phyloP scores from a whole-genome alignment of 2,113 vertebrate species.

The Candoia aspera region DNA sequence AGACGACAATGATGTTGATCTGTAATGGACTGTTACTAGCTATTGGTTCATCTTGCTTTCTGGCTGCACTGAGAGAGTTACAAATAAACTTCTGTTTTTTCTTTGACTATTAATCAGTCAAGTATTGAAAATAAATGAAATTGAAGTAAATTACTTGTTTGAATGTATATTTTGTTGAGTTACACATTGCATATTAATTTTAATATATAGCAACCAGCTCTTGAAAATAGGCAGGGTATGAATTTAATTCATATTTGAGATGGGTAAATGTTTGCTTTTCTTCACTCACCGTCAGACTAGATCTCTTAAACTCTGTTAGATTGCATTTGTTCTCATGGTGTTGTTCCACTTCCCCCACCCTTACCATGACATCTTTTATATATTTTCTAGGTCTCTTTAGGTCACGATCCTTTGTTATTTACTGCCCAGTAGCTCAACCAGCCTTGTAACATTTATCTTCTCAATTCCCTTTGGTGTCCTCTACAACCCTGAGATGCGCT shows the following conservation, averaged over 20 bases:
- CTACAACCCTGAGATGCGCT: conserved; percentile 30
- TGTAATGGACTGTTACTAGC: not conserved
- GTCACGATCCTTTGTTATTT: conserved; percentile 35
- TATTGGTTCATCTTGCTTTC: not conserved
- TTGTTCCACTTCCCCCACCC: not conserved
- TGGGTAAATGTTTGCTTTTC: not conserved
- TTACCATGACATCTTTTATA: not conserved
- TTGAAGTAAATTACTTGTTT: not conserved
- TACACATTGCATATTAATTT: not conserved
- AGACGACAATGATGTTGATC: not conserved
- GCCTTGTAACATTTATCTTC: conserved; percentile 47
- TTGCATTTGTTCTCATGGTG: not conserved
- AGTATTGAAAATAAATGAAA: not conserved
- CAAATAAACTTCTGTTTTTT: not conserved
- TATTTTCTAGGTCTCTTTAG: conserved; percentile 30
- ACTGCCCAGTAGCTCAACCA: conserved; percentile 29
- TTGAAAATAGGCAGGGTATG: too few species aligned
- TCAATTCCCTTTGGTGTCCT: conserved; percentile 40
- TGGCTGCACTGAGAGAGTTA: not conserved
- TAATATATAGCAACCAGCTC: not conserved
- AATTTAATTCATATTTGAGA: not conserved
- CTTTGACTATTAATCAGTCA: not conserved
- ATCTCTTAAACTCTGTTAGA: not conserved
- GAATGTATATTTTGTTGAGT: not conserved
- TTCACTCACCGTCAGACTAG: not conserved